Percentiles rank a stretch among this genome's conserved stretches.
phyloP scores from a whole-genome alignment of 2,888 invertebrate genomes.

The Dinocampus coccinellae region DNA sequence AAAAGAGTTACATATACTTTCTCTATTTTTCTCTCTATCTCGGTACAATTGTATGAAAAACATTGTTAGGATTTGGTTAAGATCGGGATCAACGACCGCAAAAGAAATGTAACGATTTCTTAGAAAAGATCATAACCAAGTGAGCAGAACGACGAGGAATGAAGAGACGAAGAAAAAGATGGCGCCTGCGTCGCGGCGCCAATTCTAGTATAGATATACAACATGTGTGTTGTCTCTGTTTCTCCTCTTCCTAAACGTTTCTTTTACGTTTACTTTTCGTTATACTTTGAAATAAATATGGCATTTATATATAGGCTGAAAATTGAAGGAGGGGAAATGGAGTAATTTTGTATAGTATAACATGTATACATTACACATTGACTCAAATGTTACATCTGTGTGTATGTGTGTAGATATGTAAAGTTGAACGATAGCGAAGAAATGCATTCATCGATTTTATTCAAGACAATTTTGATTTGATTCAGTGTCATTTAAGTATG shows the following conservation, averaged over 20 bases:
- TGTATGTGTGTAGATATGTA: too few species aligned
- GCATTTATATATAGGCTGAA: not conserved
- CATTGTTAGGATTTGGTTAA: constrained; percentile 2
- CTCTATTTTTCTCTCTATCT: too few species aligned
- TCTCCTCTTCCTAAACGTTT: constrained; percentile 15
- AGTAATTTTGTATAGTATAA: not conserved
- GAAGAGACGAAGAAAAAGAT: constrained; percentile 5
- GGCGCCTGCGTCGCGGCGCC: constrained; percentile 36
- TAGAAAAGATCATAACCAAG: constrained; percentile 13
- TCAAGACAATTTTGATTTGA: not conserved
- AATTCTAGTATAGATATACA: constrained; percentile 13
- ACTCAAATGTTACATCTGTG: not conserved
- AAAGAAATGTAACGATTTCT: constrained; percentile 24
- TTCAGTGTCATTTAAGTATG: not conserved
- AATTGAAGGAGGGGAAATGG: not conserved
- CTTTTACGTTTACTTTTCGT: not conserved
- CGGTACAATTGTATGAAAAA: not conserved
- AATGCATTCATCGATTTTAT: constrained; percentile 20
- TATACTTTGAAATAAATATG: not conserved
- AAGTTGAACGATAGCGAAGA: constrained; percentile 8
- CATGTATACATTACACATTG: not conserved
- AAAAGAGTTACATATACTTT: too few species aligned
- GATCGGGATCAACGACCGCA: constrained; percentile 20
- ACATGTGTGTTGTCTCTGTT: not conserved
- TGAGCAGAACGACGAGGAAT: constrained; percentile 12